Percentiles rank a stretch among this genome's conserved stretches.
Conservation (phyloP, 2,888 invertebrate genomes). For the Cryptocephalus moraei region DNA sequence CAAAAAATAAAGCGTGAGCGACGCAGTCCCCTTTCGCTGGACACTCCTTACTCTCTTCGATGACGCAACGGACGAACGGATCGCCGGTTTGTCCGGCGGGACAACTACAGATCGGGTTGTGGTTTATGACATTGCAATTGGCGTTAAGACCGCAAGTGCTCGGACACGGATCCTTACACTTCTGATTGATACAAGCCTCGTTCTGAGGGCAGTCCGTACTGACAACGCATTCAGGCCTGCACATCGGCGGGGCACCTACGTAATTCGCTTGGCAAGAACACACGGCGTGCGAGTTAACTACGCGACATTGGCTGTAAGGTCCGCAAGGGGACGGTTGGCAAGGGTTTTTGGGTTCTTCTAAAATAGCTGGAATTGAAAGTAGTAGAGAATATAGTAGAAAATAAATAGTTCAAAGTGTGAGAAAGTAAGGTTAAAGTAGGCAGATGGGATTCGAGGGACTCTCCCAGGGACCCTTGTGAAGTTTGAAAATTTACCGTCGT, state of each 20-base stretch:
- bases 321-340: conserved; percentile 69
- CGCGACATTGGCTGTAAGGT: conserved; percentile 67
- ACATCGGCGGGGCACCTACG: conserved; percentile 66
- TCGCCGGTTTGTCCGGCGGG: conserved; percentile 65
- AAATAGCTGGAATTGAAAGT: conserved; percentile 16
- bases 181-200: conserved; percentile 68
- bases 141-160: conserved; percentile 77
- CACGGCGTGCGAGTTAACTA: conserved; percentile 61
- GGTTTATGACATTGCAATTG: conserved; percentile 72
- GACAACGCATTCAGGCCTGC: conserved; percentile 72
- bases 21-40: neutral
- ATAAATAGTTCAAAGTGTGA: conserved; percentile 6
- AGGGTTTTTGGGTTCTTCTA: conserved; percentile 39
- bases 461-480: too few relatives aligned
- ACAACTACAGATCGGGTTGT: conserved; percentile 79
- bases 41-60: conserved; percentile 40
- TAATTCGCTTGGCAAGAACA: conserved; percentile 72
- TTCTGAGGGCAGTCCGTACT: conserved; percentile 75
- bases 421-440: neutral
- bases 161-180: conserved; percentile 72
- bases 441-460: too few relatives aligned
- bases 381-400: conserved; percentile 2
- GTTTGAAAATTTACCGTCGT: too few relatives aligned
- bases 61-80: conserved; percentile 65
- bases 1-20: conserved; percentile 24